These are phyloP conservation scores for Calameuta filiformis DNA, from an alignment of 2,888 invertebrate genomes.

Conservation along the genomic window DNA sequence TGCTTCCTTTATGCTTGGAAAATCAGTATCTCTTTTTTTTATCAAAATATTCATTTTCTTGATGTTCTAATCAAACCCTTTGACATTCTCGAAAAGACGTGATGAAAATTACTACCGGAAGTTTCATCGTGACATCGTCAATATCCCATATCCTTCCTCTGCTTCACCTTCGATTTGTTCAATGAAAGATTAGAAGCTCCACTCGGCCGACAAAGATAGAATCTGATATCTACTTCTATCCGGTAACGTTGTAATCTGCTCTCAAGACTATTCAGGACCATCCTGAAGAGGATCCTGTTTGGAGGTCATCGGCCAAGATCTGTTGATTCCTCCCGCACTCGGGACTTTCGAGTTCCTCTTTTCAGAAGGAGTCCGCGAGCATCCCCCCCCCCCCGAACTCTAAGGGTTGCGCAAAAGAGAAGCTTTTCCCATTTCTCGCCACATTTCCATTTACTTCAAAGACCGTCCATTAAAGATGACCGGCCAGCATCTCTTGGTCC, in stretches of 20 bases:
- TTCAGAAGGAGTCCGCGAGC: slow-evolving; percentile 28
- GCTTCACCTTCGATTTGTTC: neutral
- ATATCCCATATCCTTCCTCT: neutral
- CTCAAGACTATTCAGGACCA: slow-evolving; percentile 28
- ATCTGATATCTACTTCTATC: slow-evolving; percentile 35
- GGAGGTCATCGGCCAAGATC: slow-evolving; percentile 29
- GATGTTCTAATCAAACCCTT: neutral
- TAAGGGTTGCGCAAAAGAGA: slow-evolving; percentile 28
- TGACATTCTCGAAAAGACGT: neutral
- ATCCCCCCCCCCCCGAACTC: slow-evolving; percentile 21
- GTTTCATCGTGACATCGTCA: neutral
- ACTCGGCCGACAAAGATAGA: slow-evolving; percentile 16
- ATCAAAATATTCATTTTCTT: neutral
- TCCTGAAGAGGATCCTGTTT: slow-evolving; percentile 24
- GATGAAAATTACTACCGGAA: neutral
- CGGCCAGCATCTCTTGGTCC: slow-evolving; percentile 17
- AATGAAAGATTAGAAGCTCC: neutral
- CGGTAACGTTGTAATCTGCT: slow-evolving; percentile 31
- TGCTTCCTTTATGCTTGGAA: neutral
- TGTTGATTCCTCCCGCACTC: slow-evolving; percentile 25
- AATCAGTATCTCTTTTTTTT: neutral
- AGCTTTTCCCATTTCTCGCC: slow-evolving; percentile 27
- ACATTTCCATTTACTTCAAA: slow-evolving; percentile 36
- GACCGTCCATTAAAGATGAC: slow-evolving; percentile 33
- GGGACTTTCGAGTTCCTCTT: slow-evolving; percentile 24